phyloP scores from a whole-genome alignment of 2,888 invertebrate species.

The Epinotia ramella region DNA sequence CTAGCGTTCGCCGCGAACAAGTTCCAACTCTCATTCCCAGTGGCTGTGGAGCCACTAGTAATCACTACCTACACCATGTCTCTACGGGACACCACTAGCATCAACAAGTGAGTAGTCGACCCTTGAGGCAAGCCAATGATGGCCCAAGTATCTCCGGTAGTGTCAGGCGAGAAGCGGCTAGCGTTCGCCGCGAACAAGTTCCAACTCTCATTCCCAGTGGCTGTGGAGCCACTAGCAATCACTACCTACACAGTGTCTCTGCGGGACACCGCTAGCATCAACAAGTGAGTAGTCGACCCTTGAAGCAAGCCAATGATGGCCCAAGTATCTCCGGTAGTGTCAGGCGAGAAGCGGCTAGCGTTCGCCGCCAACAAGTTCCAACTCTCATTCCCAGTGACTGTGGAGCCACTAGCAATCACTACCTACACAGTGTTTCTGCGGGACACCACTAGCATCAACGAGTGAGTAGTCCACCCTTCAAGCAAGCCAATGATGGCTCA shows the following conservation, averaged over 20 bases:
- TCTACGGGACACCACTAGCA: constrained; percentile 66
- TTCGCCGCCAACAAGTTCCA: constrained; percentile 90
- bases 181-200: constrained; percentile 89
- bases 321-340: constrained; percentile 54
- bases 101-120: constrained; percentile 72
- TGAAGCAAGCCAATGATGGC: constrained; percentile 56
- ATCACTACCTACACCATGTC: constrained; percentile 71
- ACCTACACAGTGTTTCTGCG: constrained; percentile 71
- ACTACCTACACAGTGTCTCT: constrained; percentile 71
- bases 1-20: constrained; percentile 87
- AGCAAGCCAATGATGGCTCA: constrained; percentile 53
- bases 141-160: constrained; percentile 51
- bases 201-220: constrained; percentile 91
- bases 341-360: constrained; percentile 66
- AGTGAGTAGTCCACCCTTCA: constrained; percentile 64
- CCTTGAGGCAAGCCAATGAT: constrained; percentile 58
- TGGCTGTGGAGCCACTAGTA: constrained; percentile 89
- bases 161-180: constrained; percentile 67
- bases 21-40: constrained; percentile 92
- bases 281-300: constrained; percentile 67
- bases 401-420: constrained; percentile 87
- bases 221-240: constrained; percentile 88
- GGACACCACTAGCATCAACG: constrained; percentile 71
- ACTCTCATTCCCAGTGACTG: constrained; percentile 90
- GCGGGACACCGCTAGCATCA: constrained; percentile 68